phyloP scores from a whole-genome alignment of 92 coral and sea anemone species.

The Palythoa grandiflora region DNA sequence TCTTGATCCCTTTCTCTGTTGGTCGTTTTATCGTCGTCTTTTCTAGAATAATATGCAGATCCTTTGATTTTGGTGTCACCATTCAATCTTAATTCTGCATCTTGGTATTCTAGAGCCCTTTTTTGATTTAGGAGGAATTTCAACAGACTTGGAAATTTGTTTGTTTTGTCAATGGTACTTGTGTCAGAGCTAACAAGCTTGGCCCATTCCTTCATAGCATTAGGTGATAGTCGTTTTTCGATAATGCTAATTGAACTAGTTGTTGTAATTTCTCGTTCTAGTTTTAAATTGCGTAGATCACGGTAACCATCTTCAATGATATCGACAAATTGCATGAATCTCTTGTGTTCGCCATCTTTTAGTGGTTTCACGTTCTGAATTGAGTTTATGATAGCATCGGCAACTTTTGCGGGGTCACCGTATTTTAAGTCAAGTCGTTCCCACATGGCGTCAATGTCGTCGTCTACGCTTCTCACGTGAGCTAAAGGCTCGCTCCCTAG shows the following conservation, averaged over 20 bases:
- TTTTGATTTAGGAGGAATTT: no score
- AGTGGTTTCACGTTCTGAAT: slow-evolving; percentile 23
- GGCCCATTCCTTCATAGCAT: no score
- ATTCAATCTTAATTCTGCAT: no score
- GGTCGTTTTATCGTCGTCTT: no score
- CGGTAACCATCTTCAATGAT: slow-evolving; percentile 36
- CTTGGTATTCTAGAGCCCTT: no score
- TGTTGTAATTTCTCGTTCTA: slow-evolving; percentile 31
- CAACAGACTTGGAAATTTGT: no score
- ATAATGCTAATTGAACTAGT: slow-evolving; percentile 32
- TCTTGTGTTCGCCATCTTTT: slow-evolving; percentile 2
- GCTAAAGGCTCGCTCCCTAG: slow-evolving; percentile 57
- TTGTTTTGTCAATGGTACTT: no score
- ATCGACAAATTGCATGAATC: slow-evolving; percentile 8
- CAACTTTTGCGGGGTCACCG: neutral
- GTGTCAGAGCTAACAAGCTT: no score
- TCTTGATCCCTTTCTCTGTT: no score
- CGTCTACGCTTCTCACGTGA: slow-evolving; percentile 63
- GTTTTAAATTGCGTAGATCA: slow-evolving; percentile 16
- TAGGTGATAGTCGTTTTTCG: slow-evolving; percentile 16
- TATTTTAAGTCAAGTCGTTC: slow-evolving; percentile 21
- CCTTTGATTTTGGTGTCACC: no score
- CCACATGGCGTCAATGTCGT: slow-evolving; percentile 59
- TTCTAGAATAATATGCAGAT: no score
- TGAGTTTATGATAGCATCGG: neutral